phyloP scores from a whole-genome alignment of 1,140 invertebrate genomes.

The Zaprionus lachaisei region DNA sequence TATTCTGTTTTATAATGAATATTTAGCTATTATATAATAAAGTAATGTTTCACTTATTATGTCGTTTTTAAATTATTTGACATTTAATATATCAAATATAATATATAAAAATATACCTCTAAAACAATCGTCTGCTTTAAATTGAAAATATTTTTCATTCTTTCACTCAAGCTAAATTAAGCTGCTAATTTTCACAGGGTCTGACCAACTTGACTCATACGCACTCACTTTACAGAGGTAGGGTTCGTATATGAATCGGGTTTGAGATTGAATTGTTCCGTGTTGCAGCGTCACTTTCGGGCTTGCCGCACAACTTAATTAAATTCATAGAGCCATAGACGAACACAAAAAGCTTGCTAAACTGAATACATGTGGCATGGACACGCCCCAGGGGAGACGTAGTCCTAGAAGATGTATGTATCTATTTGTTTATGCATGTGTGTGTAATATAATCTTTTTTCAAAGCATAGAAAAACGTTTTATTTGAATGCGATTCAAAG shows the following conservation, averaged over 20 bases:
- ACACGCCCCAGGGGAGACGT: constrained; percentile 36
- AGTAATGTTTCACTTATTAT: no score
- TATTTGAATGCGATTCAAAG: constrained; percentile 81
- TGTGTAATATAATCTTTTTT: constrained; percentile 15
- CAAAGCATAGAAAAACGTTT: constrained; percentile 58
- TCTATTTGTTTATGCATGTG: constrained; percentile 6
- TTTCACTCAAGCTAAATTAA: not conserved
- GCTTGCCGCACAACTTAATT: constrained; percentile 69
- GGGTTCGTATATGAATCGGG: constrained; percentile 18
- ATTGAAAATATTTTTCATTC: not conserved
- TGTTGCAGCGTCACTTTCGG: constrained; percentile 37
- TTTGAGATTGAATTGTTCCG: constrained; percentile 27
- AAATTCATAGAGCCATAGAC: constrained; percentile 62
- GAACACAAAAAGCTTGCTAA: constrained; percentile 13
- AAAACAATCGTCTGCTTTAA: not conserved
- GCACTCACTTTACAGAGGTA: not conserved
- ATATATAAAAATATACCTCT: no score
- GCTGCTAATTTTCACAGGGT: not conserved
- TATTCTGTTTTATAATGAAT: not conserved
- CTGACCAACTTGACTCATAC: not conserved
- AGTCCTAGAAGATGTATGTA: not conserved
- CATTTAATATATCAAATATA: no score
- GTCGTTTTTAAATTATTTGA: no score
- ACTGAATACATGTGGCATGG: constrained; percentile 35
- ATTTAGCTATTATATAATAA: no score